phyloP scores from a whole-genome alignment of 2,113 vertebrate genomes.

The Terrapene triunguis region DNA sequence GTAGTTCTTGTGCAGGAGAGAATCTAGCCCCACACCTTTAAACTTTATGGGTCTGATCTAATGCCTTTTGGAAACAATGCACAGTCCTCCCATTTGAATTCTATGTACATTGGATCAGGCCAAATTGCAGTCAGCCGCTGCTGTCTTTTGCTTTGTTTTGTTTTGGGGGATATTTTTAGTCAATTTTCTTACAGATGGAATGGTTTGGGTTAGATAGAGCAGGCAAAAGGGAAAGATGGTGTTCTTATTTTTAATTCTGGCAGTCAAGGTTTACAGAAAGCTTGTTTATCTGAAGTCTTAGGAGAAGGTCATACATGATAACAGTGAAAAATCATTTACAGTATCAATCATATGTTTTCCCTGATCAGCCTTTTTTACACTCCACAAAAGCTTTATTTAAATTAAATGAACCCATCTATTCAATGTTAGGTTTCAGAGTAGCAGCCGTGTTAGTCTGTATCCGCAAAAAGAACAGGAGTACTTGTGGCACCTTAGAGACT shows the following conservation, averaged over 20 bases:
- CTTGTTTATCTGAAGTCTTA: constrained; percentile 4
- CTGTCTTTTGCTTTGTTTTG: neutral
- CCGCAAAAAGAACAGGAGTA: no score
- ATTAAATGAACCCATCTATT: neutral
- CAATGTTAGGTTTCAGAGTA: no score
- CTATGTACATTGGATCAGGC: neutral
- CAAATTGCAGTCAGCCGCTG: neutral
- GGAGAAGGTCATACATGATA: neutral
- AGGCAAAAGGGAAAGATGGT: neutral
- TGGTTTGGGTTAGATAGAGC: neutral
- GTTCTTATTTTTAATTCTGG: neutral
- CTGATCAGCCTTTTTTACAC: neutral
- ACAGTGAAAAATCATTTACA: neutral
- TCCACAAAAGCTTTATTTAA: neutral
- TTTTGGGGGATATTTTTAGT: neutral
- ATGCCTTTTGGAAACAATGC: neutral
- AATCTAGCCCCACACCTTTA: neutral
- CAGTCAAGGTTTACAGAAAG: neutral
- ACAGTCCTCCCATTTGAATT: neutral
- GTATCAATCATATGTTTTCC: constrained; percentile 4
- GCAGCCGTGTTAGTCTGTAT: no score
- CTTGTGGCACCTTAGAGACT: no score
- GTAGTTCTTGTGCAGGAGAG: neutral
- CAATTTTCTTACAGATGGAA: neutral
- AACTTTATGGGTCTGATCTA: neutral